Base-by-base conservation (phyloP, 35 echinoderm and acorn worm species). In the Amphiura filiformis region DNA sequence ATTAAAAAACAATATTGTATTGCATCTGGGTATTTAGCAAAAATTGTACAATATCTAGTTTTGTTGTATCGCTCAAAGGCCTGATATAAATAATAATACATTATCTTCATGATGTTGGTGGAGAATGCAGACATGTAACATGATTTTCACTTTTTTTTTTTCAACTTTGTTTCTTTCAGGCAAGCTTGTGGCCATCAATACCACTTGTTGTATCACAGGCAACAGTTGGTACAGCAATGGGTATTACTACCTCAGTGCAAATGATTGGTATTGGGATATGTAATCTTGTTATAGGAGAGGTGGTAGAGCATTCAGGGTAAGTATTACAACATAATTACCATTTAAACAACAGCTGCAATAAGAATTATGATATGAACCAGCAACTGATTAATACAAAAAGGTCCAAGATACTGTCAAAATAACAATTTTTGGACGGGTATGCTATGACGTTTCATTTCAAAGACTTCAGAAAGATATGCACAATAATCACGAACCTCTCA, bases 191-290 rank as follows among this genome's bases (percentile, higher is more conserved):
- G 93, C 88, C 93, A 32, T 94, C 93, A 39, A 94, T 94, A 22
- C 93, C 93, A 26, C 84, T 94, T 14, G 93, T 94, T 15, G 93
- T 94, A n/a, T 82, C 93, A 49, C 93, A 86, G 57, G 84, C 83
- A 77, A 94, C 93, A 0, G 75, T 94, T 84, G 93, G 93, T 77
- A 94, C 88, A 38, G 93, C 93, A 49, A 94, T 94, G 93, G 93
- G 93, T 34, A 76, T 94, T 26, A 78, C 93, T 47, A 94, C 93
- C 57, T 94, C 93, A 3, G 76, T 90, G 13, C 93, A 94, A 57
- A 94, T 94, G 93, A 87, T 94, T 70, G 93, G 93, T 4, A 90
- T 94, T 18, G 93, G 93, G 28, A 57, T 94, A 38, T 94, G 86
- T n/a, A 94, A 94, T 35, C n/a, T 90, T 22, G 84, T 94, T 32